These are phyloP conservation scores for Ataeniobius toweri DNA, from an alignment of 2,797 vertebrate species.

Conservation along the genomic window DNA sequence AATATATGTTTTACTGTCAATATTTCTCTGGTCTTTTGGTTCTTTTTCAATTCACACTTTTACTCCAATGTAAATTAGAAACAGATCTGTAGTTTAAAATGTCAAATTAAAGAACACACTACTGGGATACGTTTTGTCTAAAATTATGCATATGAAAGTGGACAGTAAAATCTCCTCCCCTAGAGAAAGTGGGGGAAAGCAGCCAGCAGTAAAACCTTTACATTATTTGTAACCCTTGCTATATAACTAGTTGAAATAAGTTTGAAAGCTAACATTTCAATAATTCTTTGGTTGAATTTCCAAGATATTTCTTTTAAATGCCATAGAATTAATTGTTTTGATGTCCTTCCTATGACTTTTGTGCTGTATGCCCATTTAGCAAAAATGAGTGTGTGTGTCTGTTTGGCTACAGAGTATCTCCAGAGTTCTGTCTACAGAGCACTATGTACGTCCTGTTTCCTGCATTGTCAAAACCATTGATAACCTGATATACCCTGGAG, in stretches of 20 bases:
- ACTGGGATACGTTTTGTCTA: not conserved
- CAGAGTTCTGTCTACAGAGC: slow-evolving; percentile 49
- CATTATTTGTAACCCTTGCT: not conserved
- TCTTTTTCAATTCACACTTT: not conserved
- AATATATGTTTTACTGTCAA: not conserved
- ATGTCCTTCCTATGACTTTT: slow-evolving; percentile 8
- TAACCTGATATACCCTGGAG: slow-evolving; percentile 73
- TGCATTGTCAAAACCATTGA: slow-evolving; percentile 61
- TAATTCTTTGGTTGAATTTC: not conserved
- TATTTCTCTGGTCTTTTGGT: not conserved
- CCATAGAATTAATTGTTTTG: not conserved
- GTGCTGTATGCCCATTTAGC: slow-evolving; percentile 7
- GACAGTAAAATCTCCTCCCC: not conserved
- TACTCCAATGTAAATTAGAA: not conserved
- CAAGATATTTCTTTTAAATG: not conserved
- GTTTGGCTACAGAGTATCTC: slow-evolving; percentile 42
- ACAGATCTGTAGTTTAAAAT: not conserved
- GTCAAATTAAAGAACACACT: not conserved
- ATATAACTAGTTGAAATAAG: not conserved
- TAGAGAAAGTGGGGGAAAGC: not conserved
- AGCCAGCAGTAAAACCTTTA: not conserved
- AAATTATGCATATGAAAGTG: not conserved
- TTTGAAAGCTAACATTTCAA: not conserved
- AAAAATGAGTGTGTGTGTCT: slow-evolving; percentile 11
- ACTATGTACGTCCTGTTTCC: slow-evolving; percentile 69